phyloP scores from a whole-genome alignment of 2,888 invertebrate genomes.

The Pandemis cinnamomeana region DNA sequence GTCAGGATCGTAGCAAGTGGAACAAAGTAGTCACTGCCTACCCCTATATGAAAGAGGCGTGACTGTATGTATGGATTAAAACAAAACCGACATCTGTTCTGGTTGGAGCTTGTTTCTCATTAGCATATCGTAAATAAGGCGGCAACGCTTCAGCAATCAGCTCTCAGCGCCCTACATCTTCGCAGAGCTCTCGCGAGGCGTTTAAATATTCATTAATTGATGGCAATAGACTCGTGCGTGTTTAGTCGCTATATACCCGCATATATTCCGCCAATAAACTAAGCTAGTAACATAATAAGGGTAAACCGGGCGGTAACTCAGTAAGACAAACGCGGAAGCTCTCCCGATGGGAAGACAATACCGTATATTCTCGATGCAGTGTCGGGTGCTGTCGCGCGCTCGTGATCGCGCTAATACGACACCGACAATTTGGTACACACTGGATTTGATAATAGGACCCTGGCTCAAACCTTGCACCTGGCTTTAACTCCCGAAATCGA shows the following conservation, averaged over 20 bases:
- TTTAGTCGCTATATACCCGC: slow-evolving; percentile 16
- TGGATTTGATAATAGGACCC: slow-evolving; percentile 18
- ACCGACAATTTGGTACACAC: slow-evolving; percentile 9
- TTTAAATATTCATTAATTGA: slow-evolving; percentile 38
- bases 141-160: neutral
- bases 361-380: slow-evolving; percentile 15
- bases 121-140: slow-evolving; percentile 1
- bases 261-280: slow-evolving; percentile 19
- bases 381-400: neutral
- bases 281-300: slow-evolving; percentile 31
- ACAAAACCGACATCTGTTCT: neutral
- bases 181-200: neutral
- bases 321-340: slow-evolving; percentile 33
- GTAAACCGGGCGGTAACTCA: slow-evolving; percentile 31
- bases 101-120: neutral
- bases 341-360: slow-evolving; percentile 29
- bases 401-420: slow-evolving; percentile 17
- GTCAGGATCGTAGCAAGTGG: no score
- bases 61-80: neutral
- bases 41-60: no score
- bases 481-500: neutral
- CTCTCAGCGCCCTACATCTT: neutral
- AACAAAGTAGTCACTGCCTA: no score
- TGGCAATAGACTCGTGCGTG: slow-evolving; percentile 25
- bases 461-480: neutral